Evolutionary conservation across 2,797 vertebrate genomes (phyloP).

Genomic region (Scomberomorus guttatus): DNA sequence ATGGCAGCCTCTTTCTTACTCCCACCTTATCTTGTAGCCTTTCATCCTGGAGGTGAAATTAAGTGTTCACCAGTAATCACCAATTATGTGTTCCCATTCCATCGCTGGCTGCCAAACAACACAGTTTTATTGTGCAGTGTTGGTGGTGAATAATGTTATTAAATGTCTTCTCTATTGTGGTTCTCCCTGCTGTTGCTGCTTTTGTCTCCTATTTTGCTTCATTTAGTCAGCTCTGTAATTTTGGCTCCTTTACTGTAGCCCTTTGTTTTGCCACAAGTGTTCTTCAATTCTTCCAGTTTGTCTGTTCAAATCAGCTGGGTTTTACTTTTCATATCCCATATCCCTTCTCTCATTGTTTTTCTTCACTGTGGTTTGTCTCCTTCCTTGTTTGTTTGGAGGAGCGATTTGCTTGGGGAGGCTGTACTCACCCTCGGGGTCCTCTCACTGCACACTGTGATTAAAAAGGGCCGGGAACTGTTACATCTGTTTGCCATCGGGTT

Average conservation of each 20-base stretch:
- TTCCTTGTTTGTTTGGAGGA: neutral
- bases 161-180: neutral
- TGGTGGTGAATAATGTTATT: neutral
- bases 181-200: constrained; percentile 1
- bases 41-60: neutral
- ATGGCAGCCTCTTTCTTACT: neutral
- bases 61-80: neutral
- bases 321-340: neutral
- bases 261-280: neutral
- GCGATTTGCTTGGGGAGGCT: neutral
- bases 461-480: neutral
- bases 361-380: neutral
- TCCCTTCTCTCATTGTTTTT: neutral
- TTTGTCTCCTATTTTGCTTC: constrained; percentile 12
- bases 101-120: neutral
- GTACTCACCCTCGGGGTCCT: neutral
- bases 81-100: neutral
- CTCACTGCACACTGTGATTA: neutral
- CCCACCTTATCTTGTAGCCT: neutral
- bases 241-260: neutral
- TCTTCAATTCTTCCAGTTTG: neutral
- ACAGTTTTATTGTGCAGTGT: neutral
- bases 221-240: neutral
- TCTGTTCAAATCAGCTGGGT: constrained; percentile 20
- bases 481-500: neutral